Evolutionary conservation across 2,797 vertebrate genomes (phyloP), one percentile per base, ranked within the genome.

Genomic region (Phalanger gymnotis): DNA sequence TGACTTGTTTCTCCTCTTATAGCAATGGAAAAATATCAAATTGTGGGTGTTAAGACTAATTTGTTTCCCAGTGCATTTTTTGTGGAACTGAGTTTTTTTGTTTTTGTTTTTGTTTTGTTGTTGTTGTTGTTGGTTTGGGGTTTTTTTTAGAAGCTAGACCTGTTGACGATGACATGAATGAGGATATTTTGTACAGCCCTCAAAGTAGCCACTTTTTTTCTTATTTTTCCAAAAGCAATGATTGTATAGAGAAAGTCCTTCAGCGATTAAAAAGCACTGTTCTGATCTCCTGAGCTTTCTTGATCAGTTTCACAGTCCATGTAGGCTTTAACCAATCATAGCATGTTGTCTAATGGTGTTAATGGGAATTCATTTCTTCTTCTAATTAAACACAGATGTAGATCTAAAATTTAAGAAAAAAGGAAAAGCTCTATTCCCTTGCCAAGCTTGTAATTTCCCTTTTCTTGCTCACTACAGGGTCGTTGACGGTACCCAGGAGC

Each of bases 331-430:
- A 98, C 97, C 96, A 98, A 98, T 98, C 97, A 97, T 94, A 97
- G 90, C 92, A 57, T 73, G 0, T 97, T 97, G 95, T 95, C 96
- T 98, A 97, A 98, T 98, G 58, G 91, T 98, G 96, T 98, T 98
- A 98, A 98, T 97, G 92, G 98, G 92, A 98, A 98, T 98, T 98
- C 94, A 97, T 98, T 98, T 98, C 96, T 98, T 98, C 96, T 96
- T 98, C 97, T 98, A 99, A 99, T 99, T 99, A 99, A 99, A 98
- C 97, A 98, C 97, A 98, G 98, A 98, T 98, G 97, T 98, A 98
- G 96, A 98, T 98, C 96, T 98, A 98, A 98, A 98, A 98, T 98
- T 95, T 98, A 98, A 98, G 98, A 98, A 98, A 98, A 98, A 98
- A 98, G 94, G 91, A 97, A 98, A 98, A 98, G 95, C 97, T 98